Evolutionary conservation across 1,140 invertebrate species (phyloP).

Genomic region (Bombus vancouverensis): DNA sequence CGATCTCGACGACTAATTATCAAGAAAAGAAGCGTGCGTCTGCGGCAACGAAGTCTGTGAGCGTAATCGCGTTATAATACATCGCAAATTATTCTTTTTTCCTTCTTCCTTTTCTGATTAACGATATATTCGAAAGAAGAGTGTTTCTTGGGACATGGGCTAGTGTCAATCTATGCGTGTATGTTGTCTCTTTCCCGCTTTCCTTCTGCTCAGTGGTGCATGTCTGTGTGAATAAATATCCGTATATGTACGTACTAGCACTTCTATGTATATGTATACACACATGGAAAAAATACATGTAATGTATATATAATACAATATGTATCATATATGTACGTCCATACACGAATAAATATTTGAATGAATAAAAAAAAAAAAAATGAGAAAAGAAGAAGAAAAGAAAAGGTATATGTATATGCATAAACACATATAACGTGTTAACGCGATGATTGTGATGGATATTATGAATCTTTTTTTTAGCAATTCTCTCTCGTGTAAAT

Average conservation of each 20-base stretch:
- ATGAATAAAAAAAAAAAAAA: neutral
- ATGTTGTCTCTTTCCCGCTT: constrained; percentile 50
- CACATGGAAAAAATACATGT: constrained; percentile 4
- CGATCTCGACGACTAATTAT: constrained; percentile 27
- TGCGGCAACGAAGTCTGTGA: constrained; percentile 71
- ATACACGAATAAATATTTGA: neutral
- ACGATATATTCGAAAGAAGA: constrained; percentile 12
- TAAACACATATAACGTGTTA: constrained; percentile 5
- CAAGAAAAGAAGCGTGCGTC: constrained; percentile 60
- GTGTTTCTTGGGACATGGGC: constrained; percentile 64
- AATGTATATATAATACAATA: neutral
- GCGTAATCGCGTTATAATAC: constrained; percentile 55
- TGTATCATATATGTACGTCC: neutral
- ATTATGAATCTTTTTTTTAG: neutral
- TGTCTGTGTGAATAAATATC: constrained; percentile 34
- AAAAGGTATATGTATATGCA: constrained; percentile 8
- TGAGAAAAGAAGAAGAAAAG: neutral
- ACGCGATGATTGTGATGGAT: neutral
- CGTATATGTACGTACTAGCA: neutral
- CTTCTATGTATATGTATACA: neutral
- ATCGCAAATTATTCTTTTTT: neutral
- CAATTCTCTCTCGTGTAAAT: neutral
- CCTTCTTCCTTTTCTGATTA: neutral
- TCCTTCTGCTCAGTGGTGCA: constrained; percentile 23
- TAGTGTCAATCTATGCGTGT: constrained; percentile 48